These are phyloP conservation scores for Campoletis sonorensis DNA, from an alignment of 1,140 invertebrate species.

Conservation along the genomic window DNA sequence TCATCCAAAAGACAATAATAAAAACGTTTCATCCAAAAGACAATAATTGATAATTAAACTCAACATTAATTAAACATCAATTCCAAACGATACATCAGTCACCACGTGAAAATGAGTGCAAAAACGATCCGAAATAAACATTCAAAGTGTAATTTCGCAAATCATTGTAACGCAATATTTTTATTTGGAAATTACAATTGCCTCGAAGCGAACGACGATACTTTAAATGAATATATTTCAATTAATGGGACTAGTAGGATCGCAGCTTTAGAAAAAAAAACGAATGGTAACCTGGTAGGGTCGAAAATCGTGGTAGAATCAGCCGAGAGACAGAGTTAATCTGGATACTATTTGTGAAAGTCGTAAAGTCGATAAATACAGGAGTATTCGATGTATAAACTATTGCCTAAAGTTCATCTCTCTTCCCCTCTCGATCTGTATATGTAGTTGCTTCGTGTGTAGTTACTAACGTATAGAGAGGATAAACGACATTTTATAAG, in stretches of 20 bases:
- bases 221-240: neutral
- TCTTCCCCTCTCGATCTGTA: too few relatives aligned
- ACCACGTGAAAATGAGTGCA: too few relatives aligned
- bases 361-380: constrained; percentile 68
- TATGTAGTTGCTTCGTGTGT: too few relatives aligned
- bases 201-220: neutral
- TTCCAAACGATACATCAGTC: too few relatives aligned
- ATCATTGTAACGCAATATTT: neutral
- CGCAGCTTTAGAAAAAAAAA: neutral
- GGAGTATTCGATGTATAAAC: constrained; percentile 39
- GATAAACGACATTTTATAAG: neutral
- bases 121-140: too few relatives aligned
- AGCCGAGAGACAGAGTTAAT: constrained; percentile 54
- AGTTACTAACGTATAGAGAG: constrained; percentile 40
- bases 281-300: neutral
- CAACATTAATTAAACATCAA: too few relatives aligned
- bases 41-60: too few relatives aligned
- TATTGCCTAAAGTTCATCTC: neutral
- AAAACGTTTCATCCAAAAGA: too few relatives aligned
- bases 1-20: too few relatives aligned
- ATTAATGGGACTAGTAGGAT: neutral
- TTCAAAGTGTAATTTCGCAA: too few relatives aligned
- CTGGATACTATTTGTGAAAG: constrained; percentile 58
- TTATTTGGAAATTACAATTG: neutral
- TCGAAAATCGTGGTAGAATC: neutral